These are phyloP conservation scores for Orthosia incerta DNA, from an alignment of 2,888 invertebrate species.

Conservation along the genomic window DNA sequence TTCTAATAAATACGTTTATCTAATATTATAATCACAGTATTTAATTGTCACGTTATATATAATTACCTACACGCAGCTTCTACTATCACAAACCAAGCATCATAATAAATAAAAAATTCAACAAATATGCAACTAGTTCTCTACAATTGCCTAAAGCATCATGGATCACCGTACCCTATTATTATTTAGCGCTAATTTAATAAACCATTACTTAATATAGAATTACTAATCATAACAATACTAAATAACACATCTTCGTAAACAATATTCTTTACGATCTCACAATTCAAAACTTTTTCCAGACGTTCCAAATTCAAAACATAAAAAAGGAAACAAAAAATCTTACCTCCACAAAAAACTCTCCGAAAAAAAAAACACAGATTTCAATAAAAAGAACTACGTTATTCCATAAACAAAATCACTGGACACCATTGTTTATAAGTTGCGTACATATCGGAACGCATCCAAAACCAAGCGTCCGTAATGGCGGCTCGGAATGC, in stretches of 20 bases:
- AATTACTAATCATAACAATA: too few species aligned
- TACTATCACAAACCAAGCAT: too few species aligned
- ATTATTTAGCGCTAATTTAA: background rate
- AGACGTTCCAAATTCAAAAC: background rate
- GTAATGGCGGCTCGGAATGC: slow-evolving; percentile 21
- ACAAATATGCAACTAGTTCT: background rate
- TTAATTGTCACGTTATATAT: too few species aligned
- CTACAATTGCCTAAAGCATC: background rate
- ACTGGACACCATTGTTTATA: slow-evolving; percentile 57
- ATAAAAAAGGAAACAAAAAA: background rate
- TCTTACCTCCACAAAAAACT: slow-evolving; percentile 32
- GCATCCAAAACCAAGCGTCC: slow-evolving; percentile 1
- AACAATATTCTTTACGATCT: background rate
- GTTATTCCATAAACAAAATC: slow-evolving; percentile 44
- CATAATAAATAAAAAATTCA: background rate
- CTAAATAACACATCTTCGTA: background rate
- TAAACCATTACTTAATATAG: background rate
- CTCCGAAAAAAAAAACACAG: slow-evolving; percentile 25
- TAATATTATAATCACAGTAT: too few species aligned
- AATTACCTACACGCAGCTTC: too few species aligned
- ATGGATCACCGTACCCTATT: background rate
- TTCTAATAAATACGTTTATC: too few species aligned
- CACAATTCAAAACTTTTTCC: background rate
- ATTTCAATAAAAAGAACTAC: slow-evolving; percentile 12
- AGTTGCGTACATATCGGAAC: slow-evolving; percentile 40